phyloP scores from a whole-genome alignment of 1,140 invertebrate species.

The Berghia stephanieae region DNA sequence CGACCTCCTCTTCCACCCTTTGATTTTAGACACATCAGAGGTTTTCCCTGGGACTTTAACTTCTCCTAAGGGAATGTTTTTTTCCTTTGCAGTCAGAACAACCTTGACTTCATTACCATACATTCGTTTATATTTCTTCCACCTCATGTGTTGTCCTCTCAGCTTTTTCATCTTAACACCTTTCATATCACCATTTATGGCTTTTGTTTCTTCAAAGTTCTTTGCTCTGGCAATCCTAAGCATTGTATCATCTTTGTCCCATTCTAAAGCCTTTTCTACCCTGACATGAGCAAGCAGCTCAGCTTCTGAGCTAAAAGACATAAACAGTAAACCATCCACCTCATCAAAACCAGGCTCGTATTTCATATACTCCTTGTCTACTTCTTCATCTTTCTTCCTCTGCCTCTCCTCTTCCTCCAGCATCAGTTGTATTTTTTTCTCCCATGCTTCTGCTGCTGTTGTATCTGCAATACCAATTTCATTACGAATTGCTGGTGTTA shows the following conservation, averaged over 20 bases:
- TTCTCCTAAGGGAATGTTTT: slow-evolving; percentile 19
- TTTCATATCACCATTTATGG: slow-evolving; percentile 17
- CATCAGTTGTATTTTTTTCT: slow-evolving; percentile 26
- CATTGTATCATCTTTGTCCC: slow-evolving; percentile 40
- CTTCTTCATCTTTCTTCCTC: slow-evolving; percentile 17
- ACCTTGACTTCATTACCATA: slow-evolving; percentile 47
- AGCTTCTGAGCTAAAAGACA: slow-evolving; percentile 55
- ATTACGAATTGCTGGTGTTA: slow-evolving; percentile 30
- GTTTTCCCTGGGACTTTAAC: slow-evolving; percentile 44
- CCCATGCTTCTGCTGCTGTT: slow-evolving; percentile 26
- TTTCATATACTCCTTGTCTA: slow-evolving; percentile 29
- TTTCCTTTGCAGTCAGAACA: slow-evolving; percentile 35
- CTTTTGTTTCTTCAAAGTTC: slow-evolving; percentile 37
- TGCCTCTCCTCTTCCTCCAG: background rate
- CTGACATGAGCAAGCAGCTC: slow-evolving; percentile 52
- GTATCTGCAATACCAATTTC: slow-evolving; percentile 38
- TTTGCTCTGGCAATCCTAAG: slow-evolving; percentile 37
- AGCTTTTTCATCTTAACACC: slow-evolving; percentile 46
- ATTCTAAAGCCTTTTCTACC: slow-evolving; percentile 52
- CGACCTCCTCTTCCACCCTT: slow-evolving; percentile 60
- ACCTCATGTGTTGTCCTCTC: slow-evolving; percentile 54
- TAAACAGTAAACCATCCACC: slow-evolving; percentile 57
- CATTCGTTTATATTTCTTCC: slow-evolving; percentile 53
- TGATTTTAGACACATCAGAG: slow-evolving; percentile 57
- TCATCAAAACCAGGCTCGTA: slow-evolving; percentile 61